Evolutionary conservation across 2,113 vertebrate genomes (phyloP).

Genomic region (Neogobius melanostomus): DNA sequence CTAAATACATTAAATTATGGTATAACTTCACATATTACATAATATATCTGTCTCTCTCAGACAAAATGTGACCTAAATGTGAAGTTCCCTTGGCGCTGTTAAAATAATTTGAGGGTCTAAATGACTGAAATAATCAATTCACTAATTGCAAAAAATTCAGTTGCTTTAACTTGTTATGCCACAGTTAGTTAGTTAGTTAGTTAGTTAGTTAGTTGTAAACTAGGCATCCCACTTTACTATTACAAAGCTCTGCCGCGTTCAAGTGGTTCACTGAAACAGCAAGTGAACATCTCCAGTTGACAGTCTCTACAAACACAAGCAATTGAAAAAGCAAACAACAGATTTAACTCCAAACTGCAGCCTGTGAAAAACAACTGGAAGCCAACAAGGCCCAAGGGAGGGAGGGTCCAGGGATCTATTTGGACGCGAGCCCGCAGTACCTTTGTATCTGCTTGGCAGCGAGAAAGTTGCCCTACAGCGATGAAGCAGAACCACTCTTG

Average conservation of each 20-base stretch:
- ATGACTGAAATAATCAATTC: too few relatives aligned
- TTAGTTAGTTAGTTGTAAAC: too few relatives aligned
- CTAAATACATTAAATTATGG: too few relatives aligned
- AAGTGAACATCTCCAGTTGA: conserved; percentile 20
- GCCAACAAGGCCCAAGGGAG: conserved; percentile 56
- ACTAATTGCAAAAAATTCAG: too few relatives aligned
- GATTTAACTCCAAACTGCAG: conserved; percentile 36
- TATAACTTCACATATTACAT: too few relatives aligned
- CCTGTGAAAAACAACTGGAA: conserved; percentile 40
- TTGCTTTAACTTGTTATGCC: too few relatives aligned
- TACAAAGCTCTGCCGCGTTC: conserved; percentile 30
- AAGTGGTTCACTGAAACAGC: conserved; percentile 22
- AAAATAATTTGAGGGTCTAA: too few relatives aligned
- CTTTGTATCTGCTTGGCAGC: conserved; percentile 57
- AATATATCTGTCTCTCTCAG: too few relatives aligned
- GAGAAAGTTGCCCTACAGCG: conserved; percentile 52
- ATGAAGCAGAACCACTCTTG: conserved; percentile 45
- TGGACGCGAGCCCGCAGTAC: conserved; percentile 55
- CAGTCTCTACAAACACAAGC: conserved; percentile 18
- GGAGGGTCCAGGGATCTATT: conserved; percentile 46
- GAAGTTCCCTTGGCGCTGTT: too few relatives aligned
- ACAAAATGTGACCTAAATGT: too few relatives aligned
- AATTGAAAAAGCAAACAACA: conserved; percentile 38
- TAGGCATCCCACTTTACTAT: conserved; percentile 34
- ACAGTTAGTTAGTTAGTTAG: too few relatives aligned